Evolutionary conservation across 2,888 invertebrate genomes (phyloP), one percentile per base, ranked within the genome.

Genomic region (Amblyjoppa proteus): DNA sequence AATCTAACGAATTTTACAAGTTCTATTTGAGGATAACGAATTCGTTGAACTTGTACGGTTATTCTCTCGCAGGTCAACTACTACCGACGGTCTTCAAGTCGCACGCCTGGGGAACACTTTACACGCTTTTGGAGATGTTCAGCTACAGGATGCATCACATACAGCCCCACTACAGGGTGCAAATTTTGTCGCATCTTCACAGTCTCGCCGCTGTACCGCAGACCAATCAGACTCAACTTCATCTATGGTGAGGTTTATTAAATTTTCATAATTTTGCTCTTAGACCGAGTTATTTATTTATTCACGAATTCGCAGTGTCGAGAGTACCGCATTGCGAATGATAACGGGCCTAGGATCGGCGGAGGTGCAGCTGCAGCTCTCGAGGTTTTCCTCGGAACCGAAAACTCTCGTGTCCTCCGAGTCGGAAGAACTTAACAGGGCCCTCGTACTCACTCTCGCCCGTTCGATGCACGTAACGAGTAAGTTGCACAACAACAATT

Each of bases 81-180:
- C 94, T 99, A 88, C 98, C 99, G 0, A 97, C 85, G n/a, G 98
- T 98, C 45, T 98, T 98, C 93, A 98, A 98, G 94, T 97, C 97
- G 41, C 98, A 98, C 91, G 98, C 98, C 0, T 98, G 98, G 98
- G 98, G 98, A 31, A 99, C 98, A 79, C 95, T 99, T n/a, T 98
- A 99, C 93, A 99, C 98, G 0, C 94, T 99, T 53, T 94, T 99
- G 91, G 99, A 99, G 94, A 99, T 99, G 99, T 99, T 99, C 94
- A 98, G 98, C 85, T 99, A 99, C 93, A 96, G 99, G 68, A 97
- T 99, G 94, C 99, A 99, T 94, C 99, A 99, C 94, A 98, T 99
- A 88, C 99, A 98, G 91, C 98, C 99, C 0, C 98, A 99, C 94
- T 99, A 99, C 94, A 95, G 99, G 76, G 98, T 99, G 11, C 99